These are phyloP conservation scores for Limonius californicus DNA, from an alignment of 1,140 invertebrate genomes.

Conservation along the genomic window DNA sequence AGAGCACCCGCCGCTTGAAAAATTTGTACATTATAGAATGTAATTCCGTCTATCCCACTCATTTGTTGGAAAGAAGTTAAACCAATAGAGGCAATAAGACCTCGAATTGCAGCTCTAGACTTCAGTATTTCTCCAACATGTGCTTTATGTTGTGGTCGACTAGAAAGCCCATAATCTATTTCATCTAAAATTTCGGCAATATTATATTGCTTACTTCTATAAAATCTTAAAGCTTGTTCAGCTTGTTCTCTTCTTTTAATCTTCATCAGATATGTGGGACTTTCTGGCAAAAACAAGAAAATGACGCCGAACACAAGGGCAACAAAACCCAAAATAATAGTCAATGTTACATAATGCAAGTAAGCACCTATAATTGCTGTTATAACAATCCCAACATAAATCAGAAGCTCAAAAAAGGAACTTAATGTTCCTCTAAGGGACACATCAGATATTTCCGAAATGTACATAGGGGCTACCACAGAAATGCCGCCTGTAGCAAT, in stretches of 20 bases:
- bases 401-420: constrained; percentile 64
- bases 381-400: constrained; percentile 62
- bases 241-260: constrained; percentile 62
- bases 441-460: constrained; percentile 67
- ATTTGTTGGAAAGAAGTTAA: constrained; percentile 80
- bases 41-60: constrained; percentile 75
- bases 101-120: constrained; percentile 49
- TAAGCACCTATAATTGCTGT: constrained; percentile 55
- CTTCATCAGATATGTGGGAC: constrained; percentile 54
- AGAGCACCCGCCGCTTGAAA: constrained; percentile 67
- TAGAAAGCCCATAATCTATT: constrained; percentile 41
- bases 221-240: constrained; percentile 57
- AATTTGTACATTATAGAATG: constrained; percentile 75
- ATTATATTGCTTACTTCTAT: constrained; percentile 66
- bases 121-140: constrained; percentile 48
- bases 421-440: constrained; percentile 66
- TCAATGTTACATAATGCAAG: constrained; percentile 49
- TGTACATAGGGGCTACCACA: constrained; percentile 66
- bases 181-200: constrained; percentile 54
- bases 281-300: constrained; percentile 68
- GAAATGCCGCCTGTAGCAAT: constrained; percentile 70
- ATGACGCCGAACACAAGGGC: constrained; percentile 56
- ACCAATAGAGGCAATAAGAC: constrained; percentile 57
- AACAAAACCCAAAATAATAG: constrained; percentile 55
- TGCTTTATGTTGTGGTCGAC: constrained; percentile 35